Percentiles rank a stretch among this genome's conserved stretches.
Conservation (phyloP, 2,113 vertebrate species). For the Boleophthalmus pectinirostris region DNA sequence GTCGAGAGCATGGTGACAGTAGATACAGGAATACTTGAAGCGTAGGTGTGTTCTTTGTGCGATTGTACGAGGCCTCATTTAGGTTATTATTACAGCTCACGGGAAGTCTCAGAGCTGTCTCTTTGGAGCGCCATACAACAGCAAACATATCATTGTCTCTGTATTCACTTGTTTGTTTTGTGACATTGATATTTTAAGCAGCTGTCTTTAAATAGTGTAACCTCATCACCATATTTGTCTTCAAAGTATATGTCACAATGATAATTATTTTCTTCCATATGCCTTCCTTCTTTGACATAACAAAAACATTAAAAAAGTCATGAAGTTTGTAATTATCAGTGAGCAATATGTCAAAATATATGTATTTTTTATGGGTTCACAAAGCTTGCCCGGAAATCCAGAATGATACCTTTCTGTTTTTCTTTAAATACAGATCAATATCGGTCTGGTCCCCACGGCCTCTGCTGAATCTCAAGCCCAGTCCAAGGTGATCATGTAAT, state of each 20-base stretch:
- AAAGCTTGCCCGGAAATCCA: too few relatives aligned
- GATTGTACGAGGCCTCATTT: constrained; percentile 36
- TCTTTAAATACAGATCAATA: too few relatives aligned
- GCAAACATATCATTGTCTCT: constrained; percentile 58
- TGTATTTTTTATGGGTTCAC: too few relatives aligned
- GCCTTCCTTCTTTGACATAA: not conserved
- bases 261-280: not conserved
- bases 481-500: too few relatives aligned
- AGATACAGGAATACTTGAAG: constrained; percentile 5
- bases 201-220: not conserved
- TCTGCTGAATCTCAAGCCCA: too few relatives aligned
- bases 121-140: constrained; percentile 69
- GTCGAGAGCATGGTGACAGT: not conserved
- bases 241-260: not conserved
- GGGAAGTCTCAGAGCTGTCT: constrained; percentile 60
- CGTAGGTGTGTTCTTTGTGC: constrained; percentile 37
- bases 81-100: constrained; percentile 55
- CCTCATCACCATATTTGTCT: not conserved
- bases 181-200: constrained; percentile 52
- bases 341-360: too few relatives aligned
- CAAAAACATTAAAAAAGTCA: too few relatives aligned
- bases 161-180: constrained; percentile 34
- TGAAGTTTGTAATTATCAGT: too few relatives aligned
- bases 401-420: too few relatives aligned
- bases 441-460: too few relatives aligned